Evolutionary conservation across 2,888 invertebrate species (phyloP).

Genomic region (Tetheella fluctuosa): DNA sequence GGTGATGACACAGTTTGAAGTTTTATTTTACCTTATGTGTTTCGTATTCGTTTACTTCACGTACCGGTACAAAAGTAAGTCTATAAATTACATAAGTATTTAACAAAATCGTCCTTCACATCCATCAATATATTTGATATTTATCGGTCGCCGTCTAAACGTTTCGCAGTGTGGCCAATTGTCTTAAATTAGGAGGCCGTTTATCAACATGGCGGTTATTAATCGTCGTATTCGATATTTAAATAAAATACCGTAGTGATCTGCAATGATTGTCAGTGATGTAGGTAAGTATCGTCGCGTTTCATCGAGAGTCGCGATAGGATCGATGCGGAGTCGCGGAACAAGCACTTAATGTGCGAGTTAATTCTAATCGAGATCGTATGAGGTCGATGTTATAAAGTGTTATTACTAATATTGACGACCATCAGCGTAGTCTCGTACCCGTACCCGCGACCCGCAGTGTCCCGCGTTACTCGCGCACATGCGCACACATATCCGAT

Average conservation of each 20-base stretch:
- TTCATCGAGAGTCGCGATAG: slow-evolving; percentile 4
- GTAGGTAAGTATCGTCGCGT: slow-evolving; percentile 32
- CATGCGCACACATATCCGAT: slow-evolving; percentile 54
- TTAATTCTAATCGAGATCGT: slow-evolving; percentile 46
- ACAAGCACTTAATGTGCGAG: slow-evolving; percentile 31
- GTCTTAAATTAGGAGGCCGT: slow-evolving; percentile 73
- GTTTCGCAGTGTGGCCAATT: slow-evolving; percentile 63
- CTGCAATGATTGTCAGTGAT: slow-evolving; percentile 34
- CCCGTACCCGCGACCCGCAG: slow-evolving; percentile 41
- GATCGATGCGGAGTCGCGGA: slow-evolving; percentile 32
- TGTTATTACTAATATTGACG: slow-evolving; percentile 32
- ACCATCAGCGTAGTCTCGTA: slow-evolving; percentile 11
- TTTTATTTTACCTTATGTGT: slow-evolving; percentile 5
- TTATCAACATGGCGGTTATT: slow-evolving; percentile 60
- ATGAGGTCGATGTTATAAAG: slow-evolving; percentile 36
- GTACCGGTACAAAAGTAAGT: slow-evolving; percentile 8
- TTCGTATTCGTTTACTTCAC: slow-evolving; percentile 2
- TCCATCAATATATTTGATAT: slow-evolving; percentile 41
- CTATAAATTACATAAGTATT: slow-evolving; percentile 1
- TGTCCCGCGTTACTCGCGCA: slow-evolving; percentile 54
- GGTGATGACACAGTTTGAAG: slow-evolving; percentile 13
- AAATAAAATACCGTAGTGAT: slow-evolving; percentile 9
- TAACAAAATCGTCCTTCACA: slow-evolving; percentile 45
- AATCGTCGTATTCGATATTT: slow-evolving; percentile 48
- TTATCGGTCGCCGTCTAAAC: slow-evolving; percentile 24